phyloP scores from a whole-genome alignment of 2,888 invertebrate species.

The Liposcelis brunnea region DNA sequence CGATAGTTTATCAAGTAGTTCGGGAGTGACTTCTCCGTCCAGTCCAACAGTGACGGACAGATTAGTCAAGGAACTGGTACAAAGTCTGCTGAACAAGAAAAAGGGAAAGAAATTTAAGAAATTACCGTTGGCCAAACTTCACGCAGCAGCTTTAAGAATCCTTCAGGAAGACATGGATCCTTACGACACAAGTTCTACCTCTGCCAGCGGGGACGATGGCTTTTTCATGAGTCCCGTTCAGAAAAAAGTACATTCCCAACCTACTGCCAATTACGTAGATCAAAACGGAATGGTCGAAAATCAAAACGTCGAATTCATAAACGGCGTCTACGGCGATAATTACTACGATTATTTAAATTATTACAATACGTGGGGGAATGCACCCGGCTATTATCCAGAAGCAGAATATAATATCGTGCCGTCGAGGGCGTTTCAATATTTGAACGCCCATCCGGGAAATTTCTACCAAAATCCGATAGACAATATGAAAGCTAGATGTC shows the following conservation, averaged over 20 bases:
- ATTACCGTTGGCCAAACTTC: conserved; percentile 37
- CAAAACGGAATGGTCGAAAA: conserved; percentile 7
- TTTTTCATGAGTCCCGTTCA: conserved; percentile 17
- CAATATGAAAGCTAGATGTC: conserved; percentile 40
- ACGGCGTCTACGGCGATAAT: conserved; percentile 24
- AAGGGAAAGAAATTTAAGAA: conserved; percentile 34
- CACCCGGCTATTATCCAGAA: conserved; percentile 19
- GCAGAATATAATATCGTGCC: conserved; percentile 33
- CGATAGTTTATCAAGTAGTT: conserved; percentile 29
- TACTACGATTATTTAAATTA: conserved; percentile 34
- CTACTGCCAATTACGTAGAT: neutral
- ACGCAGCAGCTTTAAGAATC: conserved; percentile 37
- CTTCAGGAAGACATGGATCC: conserved; percentile 36
- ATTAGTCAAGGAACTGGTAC: conserved; percentile 38
- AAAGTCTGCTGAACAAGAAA: conserved; percentile 36
- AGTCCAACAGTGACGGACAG: conserved; percentile 33
- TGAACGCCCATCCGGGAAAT: conserved; percentile 26
- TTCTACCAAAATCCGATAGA: conserved; percentile 27
- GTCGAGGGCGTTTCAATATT: conserved; percentile 36
- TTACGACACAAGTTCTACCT: conserved; percentile 26
- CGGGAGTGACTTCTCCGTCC: conserved; percentile 33
- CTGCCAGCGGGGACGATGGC: conserved; percentile 23
- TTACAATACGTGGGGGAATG: conserved; percentile 35
- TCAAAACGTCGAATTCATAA: conserved; percentile 11
- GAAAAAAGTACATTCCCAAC: conserved; percentile 8